A percentile compares a stretch with the other conserved stretches of the same genome.
phyloP scores from a whole-genome alignment of 1,140 invertebrate species.

The Halesus radiatus region DNA sequence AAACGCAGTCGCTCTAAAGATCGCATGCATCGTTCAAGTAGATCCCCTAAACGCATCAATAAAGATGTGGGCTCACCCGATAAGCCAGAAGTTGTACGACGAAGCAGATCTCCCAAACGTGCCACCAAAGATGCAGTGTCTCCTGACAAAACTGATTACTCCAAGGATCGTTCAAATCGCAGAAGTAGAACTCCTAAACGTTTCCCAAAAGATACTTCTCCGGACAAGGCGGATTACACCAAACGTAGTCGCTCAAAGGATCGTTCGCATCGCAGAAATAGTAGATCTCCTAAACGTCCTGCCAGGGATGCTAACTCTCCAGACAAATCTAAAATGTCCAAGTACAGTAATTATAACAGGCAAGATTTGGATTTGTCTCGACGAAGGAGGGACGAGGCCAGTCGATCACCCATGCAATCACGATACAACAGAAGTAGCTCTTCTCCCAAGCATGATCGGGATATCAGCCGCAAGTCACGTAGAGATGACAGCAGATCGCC shows the following conservation, averaged over 20 bases:
- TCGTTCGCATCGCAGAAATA: slow-evolving; percentile 18
- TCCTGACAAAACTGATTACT: slow-evolving; percentile 42
- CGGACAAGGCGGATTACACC: slow-evolving; percentile 7
- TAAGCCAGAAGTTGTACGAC: not conserved
- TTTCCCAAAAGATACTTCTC: slow-evolving; percentile 5
- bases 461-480: slow-evolving; percentile 29
- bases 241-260: slow-evolving; percentile 31
- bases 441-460: slow-evolving; percentile 49
- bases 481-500: slow-evolving; percentile 48
- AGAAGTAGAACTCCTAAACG: slow-evolving; percentile 44
- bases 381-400: slow-evolving; percentile 43
- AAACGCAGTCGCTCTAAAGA: slow-evolving; percentile 48
- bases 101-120: slow-evolving; percentile 46
- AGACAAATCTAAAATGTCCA: slow-evolving; percentile 38
- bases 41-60: slow-evolving; percentile 28
- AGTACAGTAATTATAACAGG: slow-evolving; percentile 27
- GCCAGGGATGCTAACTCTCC: slow-evolving; percentile 32
- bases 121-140: slow-evolving; percentile 28
- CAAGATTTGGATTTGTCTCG: slow-evolving; percentile 44
- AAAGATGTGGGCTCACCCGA: slow-evolving; percentile 22
- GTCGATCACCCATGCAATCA: slow-evolving; percentile 47
- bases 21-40: slow-evolving; percentile 30
- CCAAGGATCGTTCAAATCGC: slow-evolving; percentile 34
- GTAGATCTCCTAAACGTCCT: slow-evolving; percentile 45
- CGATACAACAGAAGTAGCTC: slow-evolving; percentile 40